Base-by-base conservation (phyloP, 2,797 vertebrate species). In the Pipistrellus pipistrellus region DNA sequence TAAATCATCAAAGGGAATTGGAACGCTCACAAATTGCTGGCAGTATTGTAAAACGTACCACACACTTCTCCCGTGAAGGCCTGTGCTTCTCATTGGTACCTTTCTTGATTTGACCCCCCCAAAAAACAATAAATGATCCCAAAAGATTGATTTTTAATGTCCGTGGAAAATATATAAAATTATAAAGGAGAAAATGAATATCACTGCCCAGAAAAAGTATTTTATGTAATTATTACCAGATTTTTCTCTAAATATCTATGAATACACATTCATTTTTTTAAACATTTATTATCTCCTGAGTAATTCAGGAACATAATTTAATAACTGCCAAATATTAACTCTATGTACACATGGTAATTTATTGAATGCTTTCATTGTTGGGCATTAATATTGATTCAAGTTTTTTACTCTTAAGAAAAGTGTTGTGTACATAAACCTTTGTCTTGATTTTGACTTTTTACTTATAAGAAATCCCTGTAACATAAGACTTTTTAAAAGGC, bases 241-340 rank as follows among this genome's bases (percentile, higher is more conserved):
- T 88, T 82, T 89, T 91, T 25, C 15, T 85, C 80, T 76, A 18
- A 32, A 21, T 32, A 38, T 73, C 30, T 83, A 20, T 78, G n/a
- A 73, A 27, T 88, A 57, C 3, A 4, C 13, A 86, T 85, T 75
- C 12, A 91, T 89, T 91, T 89, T 86, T 27, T 41, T 41, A 6
- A 41, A 62, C 59, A 62, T 59, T 59, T 93, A 53, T 73, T 66
- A 68, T 91, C 30, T 69, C 21, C 27, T 64, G 30, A 77, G 11
- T 86, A 12, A 38, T 89, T 78, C 9, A 75, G 88, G 90, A 91
- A 81, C 32, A 69, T 53, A 75, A 68, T 93, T 89, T 84, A 93
- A 71, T 87, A 92, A 80, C 38, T 57, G 59, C 27, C 57, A 64
- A 83, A 83, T 78, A 92, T 89, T 93, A 95, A 64, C 71, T 88